phyloP scores from a whole-genome alignment of 2,797 vertebrate genomes.

The Syncerus caffer region DNA sequence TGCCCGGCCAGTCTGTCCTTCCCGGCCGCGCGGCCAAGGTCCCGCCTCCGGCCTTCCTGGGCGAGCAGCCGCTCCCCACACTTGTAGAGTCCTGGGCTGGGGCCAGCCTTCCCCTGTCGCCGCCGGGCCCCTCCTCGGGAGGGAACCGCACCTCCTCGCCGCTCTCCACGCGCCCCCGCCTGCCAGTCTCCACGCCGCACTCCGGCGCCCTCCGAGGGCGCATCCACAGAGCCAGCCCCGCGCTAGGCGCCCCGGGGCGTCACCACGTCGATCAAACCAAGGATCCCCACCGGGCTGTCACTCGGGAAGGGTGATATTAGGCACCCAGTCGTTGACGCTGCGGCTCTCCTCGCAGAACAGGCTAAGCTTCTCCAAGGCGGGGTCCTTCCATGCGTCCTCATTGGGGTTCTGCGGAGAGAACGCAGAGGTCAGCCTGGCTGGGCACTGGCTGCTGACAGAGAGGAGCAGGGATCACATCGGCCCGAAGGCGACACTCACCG shows the following conservation, averaged over 20 bases:
- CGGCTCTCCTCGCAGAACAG: constrained; percentile 95
- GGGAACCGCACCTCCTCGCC: constrained; percentile 67
- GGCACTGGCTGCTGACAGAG: not conserved
- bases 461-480: not conserved
- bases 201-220: constrained; percentile 88
- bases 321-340: constrained; percentile 95
- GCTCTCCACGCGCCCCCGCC: constrained; percentile 82
- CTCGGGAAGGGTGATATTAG: constrained; percentile 92
- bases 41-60: constrained; percentile 58
- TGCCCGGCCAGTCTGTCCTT: constrained; percentile 71
- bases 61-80: constrained; percentile 63
- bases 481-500: constrained; percentile 83
- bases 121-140: not conserved
- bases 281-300: constrained; percentile 80
- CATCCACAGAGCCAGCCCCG: constrained; percentile 89
- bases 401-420: constrained; percentile 88
- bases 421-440: not conserved
- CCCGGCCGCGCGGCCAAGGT: constrained; percentile 75
- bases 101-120: constrained; percentile 60
- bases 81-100: constrained; percentile 76
- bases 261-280: constrained; percentile 86
- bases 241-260: constrained; percentile 82
- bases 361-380: constrained; percentile 91
- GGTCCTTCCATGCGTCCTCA: constrained; percentile 93
- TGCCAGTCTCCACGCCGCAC: constrained; percentile 83